Evolutionary conservation across 2,113 vertebrate genomes (phyloP).

Genomic region (Leptodactylus fuscus): DNA sequence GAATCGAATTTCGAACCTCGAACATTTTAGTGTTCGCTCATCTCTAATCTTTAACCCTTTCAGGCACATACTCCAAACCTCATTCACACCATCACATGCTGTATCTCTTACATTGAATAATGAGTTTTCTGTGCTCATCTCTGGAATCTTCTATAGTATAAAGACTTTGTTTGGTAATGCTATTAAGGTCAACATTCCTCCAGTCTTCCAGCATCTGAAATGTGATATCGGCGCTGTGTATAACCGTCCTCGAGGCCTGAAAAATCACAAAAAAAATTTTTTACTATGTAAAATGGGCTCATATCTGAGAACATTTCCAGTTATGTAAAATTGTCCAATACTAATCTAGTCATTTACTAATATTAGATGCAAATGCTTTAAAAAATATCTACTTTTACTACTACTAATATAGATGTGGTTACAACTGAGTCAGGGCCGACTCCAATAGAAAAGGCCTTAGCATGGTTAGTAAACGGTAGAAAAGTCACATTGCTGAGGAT

Average conservation of each 20-base stretch:
- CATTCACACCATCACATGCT: background rate
- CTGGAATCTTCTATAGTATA: constrained; percentile 97
- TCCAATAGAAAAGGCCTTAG: background rate
- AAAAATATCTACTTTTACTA: background rate
- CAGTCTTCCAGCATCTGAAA: constrained; percentile 99
- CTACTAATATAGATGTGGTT: background rate
- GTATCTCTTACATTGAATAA: constrained; percentile 87
- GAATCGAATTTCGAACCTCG: too few species aligned
- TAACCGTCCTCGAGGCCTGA: constrained; percentile 96
- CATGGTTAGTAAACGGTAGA: background rate
- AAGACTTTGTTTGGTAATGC: constrained; percentile 98
- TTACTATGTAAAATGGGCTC: background rate
- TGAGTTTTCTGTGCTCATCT: constrained; percentile 94
- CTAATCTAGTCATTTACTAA: background rate
- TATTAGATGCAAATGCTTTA: background rate
- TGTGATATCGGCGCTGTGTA: constrained; percentile 99
- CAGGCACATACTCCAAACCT: background rate
- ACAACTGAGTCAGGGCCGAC: too few species aligned
- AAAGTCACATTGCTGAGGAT: background rate
- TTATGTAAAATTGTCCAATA: background rate
- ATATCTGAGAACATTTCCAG: background rate
- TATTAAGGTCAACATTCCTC: constrained; percentile 98
- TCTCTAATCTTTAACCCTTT: background rate
- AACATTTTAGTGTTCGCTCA: too few species aligned
- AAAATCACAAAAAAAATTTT: constrained; percentile 52